Conservation (phyloP, 2,797 vertebrate species). For the Toxotes lorentzi region DNA sequence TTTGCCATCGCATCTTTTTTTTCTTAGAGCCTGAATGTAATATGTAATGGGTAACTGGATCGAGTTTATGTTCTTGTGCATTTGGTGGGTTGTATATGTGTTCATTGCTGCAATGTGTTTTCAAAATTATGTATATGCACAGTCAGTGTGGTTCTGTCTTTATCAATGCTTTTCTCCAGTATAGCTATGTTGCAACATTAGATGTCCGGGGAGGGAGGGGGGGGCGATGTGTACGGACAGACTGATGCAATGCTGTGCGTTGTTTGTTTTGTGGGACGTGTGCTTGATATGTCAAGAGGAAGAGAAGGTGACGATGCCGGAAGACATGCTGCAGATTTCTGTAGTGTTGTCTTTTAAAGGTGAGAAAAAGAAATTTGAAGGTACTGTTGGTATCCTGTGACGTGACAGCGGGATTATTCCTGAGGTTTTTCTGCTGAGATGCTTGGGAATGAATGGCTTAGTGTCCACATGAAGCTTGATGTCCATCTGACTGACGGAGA, state of each 20-base stretch:
- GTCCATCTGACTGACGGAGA: conserved; percentile 60
- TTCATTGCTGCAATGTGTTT: conserved; percentile 79
- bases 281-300: conserved; percentile 37
- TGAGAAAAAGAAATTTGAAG: conserved; percentile 28
- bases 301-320: not conserved
- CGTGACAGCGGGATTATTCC: conserved; percentile 26
- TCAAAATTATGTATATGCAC: conserved; percentile 73
- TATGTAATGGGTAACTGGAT: conserved; percentile 75
- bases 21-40: conserved; percentile 85
- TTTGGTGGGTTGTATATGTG: conserved; percentile 75
- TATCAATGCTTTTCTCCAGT: conserved; percentile 69
- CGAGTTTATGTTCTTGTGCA: conserved; percentile 66
- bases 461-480: conserved; percentile 47
- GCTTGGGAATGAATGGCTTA: conserved; percentile 40
- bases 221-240: conserved; percentile 27
- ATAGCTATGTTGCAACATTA: conserved; percentile 62
- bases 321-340: conserved; percentile 22
- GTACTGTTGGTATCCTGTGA: conserved; percentile 43
- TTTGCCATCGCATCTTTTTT: conserved; percentile 76
- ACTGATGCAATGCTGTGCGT: conserved; percentile 26
- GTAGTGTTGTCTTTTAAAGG: conserved; percentile 30
- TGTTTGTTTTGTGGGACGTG: conserved; percentile 53
- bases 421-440: conserved; percentile 38
- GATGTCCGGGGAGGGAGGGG: not conserved
- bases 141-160: conserved; percentile 77